These are phyloP conservation scores for Cyprinodon tularosa DNA, from an alignment of 2,113 vertebrate genomes.

Conservation along the genomic window DNA sequence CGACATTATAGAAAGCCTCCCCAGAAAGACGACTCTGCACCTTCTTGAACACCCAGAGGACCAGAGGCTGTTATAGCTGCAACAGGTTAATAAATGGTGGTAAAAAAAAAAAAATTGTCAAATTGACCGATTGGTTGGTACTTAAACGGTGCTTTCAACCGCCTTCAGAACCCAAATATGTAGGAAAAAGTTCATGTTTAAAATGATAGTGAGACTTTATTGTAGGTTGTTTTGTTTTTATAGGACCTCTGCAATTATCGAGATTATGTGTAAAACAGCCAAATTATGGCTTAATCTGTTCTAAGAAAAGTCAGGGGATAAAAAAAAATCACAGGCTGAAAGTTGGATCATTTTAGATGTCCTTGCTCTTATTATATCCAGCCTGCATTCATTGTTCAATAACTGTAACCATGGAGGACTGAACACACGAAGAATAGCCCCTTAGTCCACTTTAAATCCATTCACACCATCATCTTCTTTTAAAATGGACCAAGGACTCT, in stretches of 20 bases:
- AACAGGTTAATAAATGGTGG: too few relatives aligned
- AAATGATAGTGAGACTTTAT: not conserved
- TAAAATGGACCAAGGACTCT: slow-evolving; percentile 50
- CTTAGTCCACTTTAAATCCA: slow-evolving; percentile 35
- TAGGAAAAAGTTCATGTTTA: not conserved
- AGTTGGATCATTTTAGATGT: slow-evolving; percentile 16
- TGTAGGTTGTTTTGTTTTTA: not conserved
- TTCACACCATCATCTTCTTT: slow-evolving; percentile 35
- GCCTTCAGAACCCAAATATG: not conserved
- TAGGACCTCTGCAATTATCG: not conserved
- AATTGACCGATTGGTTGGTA: not conserved
- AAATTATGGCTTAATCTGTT: not conserved
- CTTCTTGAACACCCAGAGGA: too few relatives aligned
- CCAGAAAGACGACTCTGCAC: too few relatives aligned
- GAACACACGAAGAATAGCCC: slow-evolving; percentile 30
- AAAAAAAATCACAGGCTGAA: slow-evolving; percentile 1
- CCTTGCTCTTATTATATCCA: slow-evolving; percentile 40
- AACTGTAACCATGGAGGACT: slow-evolving; percentile 37
- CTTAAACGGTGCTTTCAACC: not conserved
- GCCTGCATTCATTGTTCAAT: slow-evolving; percentile 36
- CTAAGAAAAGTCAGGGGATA: not conserved
- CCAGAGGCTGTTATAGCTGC: too few relatives aligned
- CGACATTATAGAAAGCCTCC: too few relatives aligned
- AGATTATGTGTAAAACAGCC: not conserved
- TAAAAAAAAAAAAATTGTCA: too few relatives aligned